phyloP scores from a whole-genome alignment of 2,888 invertebrate genomes.

The Trypoxylon attenuatum region DNA sequence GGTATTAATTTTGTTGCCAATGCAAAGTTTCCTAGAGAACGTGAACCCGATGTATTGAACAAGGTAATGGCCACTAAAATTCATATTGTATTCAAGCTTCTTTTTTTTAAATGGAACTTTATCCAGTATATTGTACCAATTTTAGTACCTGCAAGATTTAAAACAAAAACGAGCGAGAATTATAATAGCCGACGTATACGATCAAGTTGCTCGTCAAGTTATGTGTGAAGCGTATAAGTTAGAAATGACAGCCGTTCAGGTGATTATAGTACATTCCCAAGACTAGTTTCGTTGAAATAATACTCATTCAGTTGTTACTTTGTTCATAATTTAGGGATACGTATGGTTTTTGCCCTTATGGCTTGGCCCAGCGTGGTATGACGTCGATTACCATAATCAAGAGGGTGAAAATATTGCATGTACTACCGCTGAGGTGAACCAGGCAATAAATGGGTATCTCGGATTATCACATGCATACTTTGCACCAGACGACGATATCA shows the following conservation, averaged over 20 bases:
- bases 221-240: constrained; percentile 87
- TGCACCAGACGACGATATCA: constrained; percentile 78
- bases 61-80: too few relatives aligned
- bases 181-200: constrained; percentile 88
- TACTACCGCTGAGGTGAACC: constrained; percentile 79
- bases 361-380: constrained; percentile 80
- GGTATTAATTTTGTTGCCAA: constrained; percentile 81
- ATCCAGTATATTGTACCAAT: not conserved
- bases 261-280: constrained; percentile 38
- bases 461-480: constrained; percentile 82
- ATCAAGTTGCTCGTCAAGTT: constrained; percentile 82
- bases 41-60: constrained; percentile 77
- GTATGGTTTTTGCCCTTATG: constrained; percentile 92
- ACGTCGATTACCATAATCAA: constrained; percentile 76
- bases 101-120: too few relatives aligned
- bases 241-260: constrained; percentile 80
- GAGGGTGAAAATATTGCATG: constrained; percentile 77
- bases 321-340: constrained; percentile 79
- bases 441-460: constrained; percentile 84
- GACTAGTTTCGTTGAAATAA: too few relatives aligned
- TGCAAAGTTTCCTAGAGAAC: constrained; percentile 81
- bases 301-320: too few relatives aligned
- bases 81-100: too few relatives aligned
- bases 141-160: constrained; percentile 80
- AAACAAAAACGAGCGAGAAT: constrained; percentile 82